Evolutionary conservation across 92 coral and sea anemone species (phyloP).

Genomic region (Hydrozoanthus gracilis): DNA sequence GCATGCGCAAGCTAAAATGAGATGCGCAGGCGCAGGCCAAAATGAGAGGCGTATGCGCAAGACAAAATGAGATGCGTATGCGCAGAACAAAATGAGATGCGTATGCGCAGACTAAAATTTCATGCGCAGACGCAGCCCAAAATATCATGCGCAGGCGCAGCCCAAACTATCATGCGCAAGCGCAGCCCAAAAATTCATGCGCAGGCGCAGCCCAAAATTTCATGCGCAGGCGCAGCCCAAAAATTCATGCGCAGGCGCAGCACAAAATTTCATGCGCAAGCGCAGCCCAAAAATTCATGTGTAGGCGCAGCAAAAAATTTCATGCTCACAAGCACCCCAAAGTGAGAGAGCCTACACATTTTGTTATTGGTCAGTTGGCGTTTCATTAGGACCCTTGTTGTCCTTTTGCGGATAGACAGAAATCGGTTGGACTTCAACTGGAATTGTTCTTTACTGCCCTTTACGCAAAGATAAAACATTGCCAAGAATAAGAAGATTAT

Average conservation of each 20-base stretch:
- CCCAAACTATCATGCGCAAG: not conserved
- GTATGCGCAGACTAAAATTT: not conserved
- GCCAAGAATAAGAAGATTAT: conserved; percentile 16
- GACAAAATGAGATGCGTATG: too few relatives aligned
- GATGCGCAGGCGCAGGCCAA: not conserved
- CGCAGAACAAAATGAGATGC: too few relatives aligned
- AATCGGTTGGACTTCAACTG: conserved; percentile 22
- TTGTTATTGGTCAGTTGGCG: not conserved
- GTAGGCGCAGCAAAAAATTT: not conserved
- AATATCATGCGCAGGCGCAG: not conserved
- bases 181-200: not conserved
- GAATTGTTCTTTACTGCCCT: conserved; percentile 2
- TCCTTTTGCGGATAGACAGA: conserved; percentile 12
- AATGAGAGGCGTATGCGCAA: not conserved
- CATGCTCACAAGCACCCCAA: not conserved
- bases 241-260: too few relatives aligned
- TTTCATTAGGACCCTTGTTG: conserved; percentile 18
- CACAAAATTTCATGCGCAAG: not conserved
- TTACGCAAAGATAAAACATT: conserved; percentile 13
- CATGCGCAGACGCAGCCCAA: not conserved
- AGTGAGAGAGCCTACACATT: not conserved
- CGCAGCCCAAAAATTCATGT: too few relatives aligned
- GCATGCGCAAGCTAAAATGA: too few relatives aligned
- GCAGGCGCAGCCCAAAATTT: not conserved
- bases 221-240: not conserved